These are phyloP conservation scores for Pristionchus arcanus DNA, from an alignment of 2,888 invertebrate genomes.

Conservation along the genomic window DNA sequence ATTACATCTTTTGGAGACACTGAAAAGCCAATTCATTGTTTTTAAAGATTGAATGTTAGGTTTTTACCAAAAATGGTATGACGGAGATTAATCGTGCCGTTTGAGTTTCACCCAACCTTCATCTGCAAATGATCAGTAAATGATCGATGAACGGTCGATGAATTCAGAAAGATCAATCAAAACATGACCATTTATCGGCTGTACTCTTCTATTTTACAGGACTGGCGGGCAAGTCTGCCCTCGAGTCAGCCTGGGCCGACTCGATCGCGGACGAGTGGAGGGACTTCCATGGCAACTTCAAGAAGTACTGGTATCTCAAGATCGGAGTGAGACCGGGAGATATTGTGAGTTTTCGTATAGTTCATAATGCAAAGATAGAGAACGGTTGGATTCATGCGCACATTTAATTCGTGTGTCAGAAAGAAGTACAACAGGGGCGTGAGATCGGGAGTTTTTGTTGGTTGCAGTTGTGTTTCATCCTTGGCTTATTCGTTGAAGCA, in stretches of 20 bases:
- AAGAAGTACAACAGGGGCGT: too few species aligned
- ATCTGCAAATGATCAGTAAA: neutral
- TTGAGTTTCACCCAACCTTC: neutral
- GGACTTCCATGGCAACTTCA: conserved; percentile 48
- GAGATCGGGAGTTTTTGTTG: neutral
- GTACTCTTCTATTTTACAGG: neutral
- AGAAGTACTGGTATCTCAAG: conserved; percentile 49
- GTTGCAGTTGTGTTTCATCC: neutral
- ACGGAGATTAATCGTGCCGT: neutral
- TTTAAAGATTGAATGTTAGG: too few species aligned
- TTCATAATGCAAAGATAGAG: neutral
- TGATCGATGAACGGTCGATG: too few species aligned
- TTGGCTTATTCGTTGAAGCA: too few species aligned
- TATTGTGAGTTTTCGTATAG: neutral
- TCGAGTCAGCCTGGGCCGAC: conserved; percentile 24
- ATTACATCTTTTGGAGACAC: too few species aligned
- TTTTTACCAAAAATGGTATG: too few species aligned
- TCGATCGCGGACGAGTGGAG: conserved; percentile 25
- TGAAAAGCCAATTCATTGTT: too few species aligned
- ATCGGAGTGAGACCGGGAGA: conserved; percentile 41
- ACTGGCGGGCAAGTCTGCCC: neutral
- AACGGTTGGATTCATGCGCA: too few species aligned
- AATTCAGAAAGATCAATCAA: too few species aligned
- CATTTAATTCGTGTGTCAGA: too few species aligned
- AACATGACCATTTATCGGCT: too few species aligned